Evolutionary conservation across 2,113 vertebrate genomes (phyloP), one percentile per base, ranked within the genome.

Genomic region (Arvicanthis niloticus): DNA sequence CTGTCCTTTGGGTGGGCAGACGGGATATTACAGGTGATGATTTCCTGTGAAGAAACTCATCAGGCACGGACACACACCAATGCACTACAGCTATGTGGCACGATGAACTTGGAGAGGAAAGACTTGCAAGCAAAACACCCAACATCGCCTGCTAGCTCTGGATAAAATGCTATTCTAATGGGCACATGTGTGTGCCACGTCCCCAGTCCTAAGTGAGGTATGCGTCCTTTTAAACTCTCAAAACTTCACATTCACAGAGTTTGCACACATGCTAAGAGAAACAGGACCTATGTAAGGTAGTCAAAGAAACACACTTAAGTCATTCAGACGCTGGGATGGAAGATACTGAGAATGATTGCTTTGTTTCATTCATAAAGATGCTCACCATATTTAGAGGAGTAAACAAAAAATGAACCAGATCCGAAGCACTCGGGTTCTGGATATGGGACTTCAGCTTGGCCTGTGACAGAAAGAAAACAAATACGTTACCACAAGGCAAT

Each of bases 361-460:
- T 88, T 37, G 90, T 91, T 84, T 76, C 51, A 67, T 21, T 81
- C 51, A 89, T 11, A 86, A 94, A 94, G 73, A 94, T 73, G 13
- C 98, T 98, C 97, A 99, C 99, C 99, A 99, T 99, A 91, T 98
- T 99, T 86, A 99, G 98, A 0, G 99, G 99, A 1, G 99, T 99
- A 95, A 99, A 99, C 37, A 99, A 99, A 98, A 99, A 99, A 97
- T 99, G 99, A 45, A 99, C 98, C 97, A 99, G 97, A 68, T 99
- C 99, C 29, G 98, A 91, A 37, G 99, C 99, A 73, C 99, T 99
- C 0, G 99, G 99, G 96, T 99, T 99, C 98, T 99, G 99, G 97
- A 99, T 99, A 92, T 99, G 99, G 31, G 98, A 98, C 96, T 99
- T 99, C 93, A 99, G 95, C 94, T 99, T 99, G 51, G 99, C 99